A percentile compares a stretch with the other conserved stretches of the same genome.
phyloP scores from a whole-genome alignment of 2,797 vertebrate species.

The Craterocephalus amniculus region DNA sequence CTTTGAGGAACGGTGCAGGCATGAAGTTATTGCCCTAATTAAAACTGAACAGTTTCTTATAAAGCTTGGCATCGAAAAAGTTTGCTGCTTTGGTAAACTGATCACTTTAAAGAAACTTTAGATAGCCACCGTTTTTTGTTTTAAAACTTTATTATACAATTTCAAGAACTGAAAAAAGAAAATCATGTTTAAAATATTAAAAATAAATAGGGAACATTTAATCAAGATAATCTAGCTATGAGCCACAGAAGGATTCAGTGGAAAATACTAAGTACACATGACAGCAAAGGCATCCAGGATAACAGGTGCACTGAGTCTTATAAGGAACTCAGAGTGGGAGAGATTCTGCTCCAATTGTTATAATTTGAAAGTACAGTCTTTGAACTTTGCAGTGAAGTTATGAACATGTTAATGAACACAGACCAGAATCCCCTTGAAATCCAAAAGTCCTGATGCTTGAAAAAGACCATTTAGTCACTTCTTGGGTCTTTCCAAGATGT shows the following conservation, averaged over 20 bases:
- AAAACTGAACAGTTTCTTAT: constrained; percentile 54
- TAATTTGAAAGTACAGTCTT: constrained; percentile 44
- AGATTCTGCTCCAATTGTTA: constrained; percentile 16
- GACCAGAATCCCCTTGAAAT: constrained; percentile 25
- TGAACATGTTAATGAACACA: constrained; percentile 32
- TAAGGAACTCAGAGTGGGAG: constrained; percentile 20
- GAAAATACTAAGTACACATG: constrained; percentile 25
- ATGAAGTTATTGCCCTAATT: constrained; percentile 90
- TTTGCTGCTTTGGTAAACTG: constrained; percentile 6
- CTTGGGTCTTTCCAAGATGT: constrained; percentile 96
- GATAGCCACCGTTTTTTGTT: constrained; percentile 33
- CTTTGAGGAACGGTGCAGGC: constrained; percentile 81
- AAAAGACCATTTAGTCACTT: constrained; percentile 82
- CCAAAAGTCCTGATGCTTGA: constrained; percentile 13
- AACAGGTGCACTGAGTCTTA: constrained; percentile 17
- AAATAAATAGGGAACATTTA: constrained; percentile 75
- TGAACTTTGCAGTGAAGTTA: constrained; percentile 30
- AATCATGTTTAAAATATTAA: constrained; percentile 58
- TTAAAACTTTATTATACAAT: constrained; percentile 76
- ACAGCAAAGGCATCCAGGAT: constrained; percentile 41
- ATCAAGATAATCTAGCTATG: constrained; percentile 34
- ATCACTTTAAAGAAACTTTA: constrained; percentile 8
- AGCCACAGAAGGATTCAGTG: constrained; percentile 27
- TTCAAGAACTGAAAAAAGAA: constrained; percentile 51
- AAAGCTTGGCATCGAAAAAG: constrained; percentile 20